Evolutionary conservation across 1,140 invertebrate genomes (phyloP), one percentile per base, ranked within the genome.

Genomic region (Physella acuta): DNA sequence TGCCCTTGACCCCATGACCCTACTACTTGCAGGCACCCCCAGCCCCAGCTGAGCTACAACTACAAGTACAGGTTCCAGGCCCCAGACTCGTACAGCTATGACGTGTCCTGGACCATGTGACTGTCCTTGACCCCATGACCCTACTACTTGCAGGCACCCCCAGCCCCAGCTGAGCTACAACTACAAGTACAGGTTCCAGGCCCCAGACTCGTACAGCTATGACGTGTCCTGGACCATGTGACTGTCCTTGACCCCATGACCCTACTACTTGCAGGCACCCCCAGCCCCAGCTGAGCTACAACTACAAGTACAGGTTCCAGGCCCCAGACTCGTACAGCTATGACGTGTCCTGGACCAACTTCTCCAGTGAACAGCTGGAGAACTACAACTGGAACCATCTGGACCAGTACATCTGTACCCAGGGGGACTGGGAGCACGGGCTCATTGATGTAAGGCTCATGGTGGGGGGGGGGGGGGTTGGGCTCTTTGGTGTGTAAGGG

Each of bases 371-470:
- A 84, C 94, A 95, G 79, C 85, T 98, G 30, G 95, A 98, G 86
- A 95, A 92, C 79, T 98, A 94, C 79, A 97, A 97, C 84, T 99
- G 96, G 96, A 98, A 98, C 86, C 95, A 95, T 51, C 88, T 98
- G 84, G 95, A 98, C 85, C 92, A 97, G 83, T 98, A 98, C 81
- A 94, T 98, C 69, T 97, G 94, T 81, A 94, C 93, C 0, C 87
- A 93, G 58, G 94, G 95, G 5, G 94, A 97, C 82, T 92, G 91
- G 0, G 94, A 96, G 81, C 95, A 93, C 85, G 87, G 90, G 33
- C 86, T 97, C 28, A 90, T 91, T 73, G 93, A 95, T 87, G 92
- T 93, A 24, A n/a, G n/a, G n/a, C n/a, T n/a, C n/a, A n/a, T n/a
- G n/a, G n/a, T n/a, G n/a, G n/a, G n/a, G n/a, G n/a, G n/a, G n/a